Base-by-base conservation (phyloP, 2,888 invertebrate species). In the Fragum fragum region DNA sequence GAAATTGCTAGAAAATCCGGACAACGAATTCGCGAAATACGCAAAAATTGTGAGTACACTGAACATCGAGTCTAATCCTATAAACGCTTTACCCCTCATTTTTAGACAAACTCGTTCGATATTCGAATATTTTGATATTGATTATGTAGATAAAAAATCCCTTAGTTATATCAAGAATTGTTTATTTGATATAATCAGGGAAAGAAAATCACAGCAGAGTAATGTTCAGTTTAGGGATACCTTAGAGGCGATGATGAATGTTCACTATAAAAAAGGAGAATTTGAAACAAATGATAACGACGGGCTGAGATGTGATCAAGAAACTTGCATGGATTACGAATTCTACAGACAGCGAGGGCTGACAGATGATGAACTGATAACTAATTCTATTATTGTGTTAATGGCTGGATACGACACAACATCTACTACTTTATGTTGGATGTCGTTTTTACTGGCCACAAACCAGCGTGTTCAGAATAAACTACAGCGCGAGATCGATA, bases 371-470 rank as follows among this genome's bases (percentile, higher is more conserved):
- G 84, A 85, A 61, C 73, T 87, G 11, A 53, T 77, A 16, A 82
- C 82, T 2, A 86, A 88, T 70, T 72, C 81, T 14, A 53, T 88
- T 14, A 72, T 83, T 16, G 68, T 88, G 26, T 59, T 86, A 6
- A 74, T 85, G 73, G 87, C 83, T 14, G 87, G 87, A 9, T 85
- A 81, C 57, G 87, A 88, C 61, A 86, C 87, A 1, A 85, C 80
- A n/a, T 73, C 87, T 14, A 81, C 78, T 18, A 81, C 79, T 9
- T 53, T 88, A 26, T 57, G 83, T 7, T 86, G 83, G 80, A 77
- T 85, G 73, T 53, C 81, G 0, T 88, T 71, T 59, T 70, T 81
- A 28, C 57, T 88, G 53, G 86, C 85, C 21, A 72, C 73, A 1
- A 81, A 88, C 61, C 79, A 68, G 11, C 63, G 83, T 1, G 53